phyloP scores from a whole-genome alignment of 2,113 vertebrate species.

The Campylomormyrus tamandua region DNA sequence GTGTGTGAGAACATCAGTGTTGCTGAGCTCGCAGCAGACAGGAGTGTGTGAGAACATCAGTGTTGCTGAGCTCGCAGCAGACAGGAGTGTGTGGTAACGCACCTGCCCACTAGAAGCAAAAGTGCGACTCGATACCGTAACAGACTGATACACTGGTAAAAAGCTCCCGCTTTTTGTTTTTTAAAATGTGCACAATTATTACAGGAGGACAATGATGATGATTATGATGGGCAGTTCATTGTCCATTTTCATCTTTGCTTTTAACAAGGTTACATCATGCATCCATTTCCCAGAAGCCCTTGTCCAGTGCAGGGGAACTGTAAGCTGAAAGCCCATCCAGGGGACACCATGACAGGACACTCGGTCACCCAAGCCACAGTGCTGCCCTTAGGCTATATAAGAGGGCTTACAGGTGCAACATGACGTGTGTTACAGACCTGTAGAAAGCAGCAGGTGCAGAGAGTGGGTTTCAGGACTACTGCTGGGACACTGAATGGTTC shows the following conservation, averaged over 20 bases:
- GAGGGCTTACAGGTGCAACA: background rate
- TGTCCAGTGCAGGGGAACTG: background rate
- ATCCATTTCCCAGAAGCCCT: background rate
- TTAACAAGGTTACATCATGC: background rate
- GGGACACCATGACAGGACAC: background rate
- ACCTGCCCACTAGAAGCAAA: background rate
- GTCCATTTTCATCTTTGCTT: background rate
- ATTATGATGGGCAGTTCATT: background rate
- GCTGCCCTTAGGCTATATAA: background rate
- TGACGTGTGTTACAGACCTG: background rate
- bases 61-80: no score
- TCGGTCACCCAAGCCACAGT: background rate
- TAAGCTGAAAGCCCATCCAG: background rate
- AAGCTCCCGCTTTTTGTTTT: background rate
- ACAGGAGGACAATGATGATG: background rate
- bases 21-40: no score
- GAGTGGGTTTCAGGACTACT: background rate
- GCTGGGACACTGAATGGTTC: background rate
- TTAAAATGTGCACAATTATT: background rate
- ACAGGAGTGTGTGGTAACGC: background rate
- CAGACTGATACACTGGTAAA: background rate
- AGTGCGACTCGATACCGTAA: background rate
- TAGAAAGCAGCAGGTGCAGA: background rate
- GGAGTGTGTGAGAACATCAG: background rate
- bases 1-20: background rate